Base-by-base conservation (phyloP, 1,140 invertebrate genomes). In the Bombus consobrinus region DNA sequence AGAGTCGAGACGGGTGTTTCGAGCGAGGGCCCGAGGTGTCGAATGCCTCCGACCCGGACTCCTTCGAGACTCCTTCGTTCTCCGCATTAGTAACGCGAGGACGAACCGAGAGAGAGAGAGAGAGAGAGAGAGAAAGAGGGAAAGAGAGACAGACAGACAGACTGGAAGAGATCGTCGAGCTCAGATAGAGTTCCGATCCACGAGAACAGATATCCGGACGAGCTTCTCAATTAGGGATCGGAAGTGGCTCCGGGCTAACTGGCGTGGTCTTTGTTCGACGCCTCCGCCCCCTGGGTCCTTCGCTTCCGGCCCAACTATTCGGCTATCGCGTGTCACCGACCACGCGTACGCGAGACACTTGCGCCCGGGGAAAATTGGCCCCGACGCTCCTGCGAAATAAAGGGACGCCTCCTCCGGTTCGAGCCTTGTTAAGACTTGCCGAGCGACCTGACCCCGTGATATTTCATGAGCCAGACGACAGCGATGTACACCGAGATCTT, bases 191-290 rank as follows among this genome's bases (percentile, higher is more conserved):
- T 78, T 39, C 53, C 78, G 83, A 82, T 89, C 79, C 71, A 89
- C 80, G 81, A 85, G 78, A 75, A 28, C 77, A 88, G 89, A 84
- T 90, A 90, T 90, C 81, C 71, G 81, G 62, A 57, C 74, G 72
- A 53, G 78, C 79, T 88, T 91, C 89, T 91, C 90, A 91, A 91
- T 91, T 91, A 91, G 85, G 76, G 76, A 89, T 91, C 90, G 82
- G 87, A 91, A 84, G 88, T 87, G 83, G 87, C 81, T 89, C 32
- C 77, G 76, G 66, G 82, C 85, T 91, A 87, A 85, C 89, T 85
- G 80, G 79, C 80, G 25, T 85, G 57, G 80, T 87, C 90, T 90
- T 89, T 89, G 82, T 88, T 88, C 86, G 81, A 89, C 37, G 66
- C 82, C 62, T 86, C 84, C 88, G 34, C 62, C 80, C 37, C 13